These are phyloP conservation scores for Meloidogyne hapla DNA, from an alignment of 1,140 invertebrate species.

Conservation along the genomic window DNA sequence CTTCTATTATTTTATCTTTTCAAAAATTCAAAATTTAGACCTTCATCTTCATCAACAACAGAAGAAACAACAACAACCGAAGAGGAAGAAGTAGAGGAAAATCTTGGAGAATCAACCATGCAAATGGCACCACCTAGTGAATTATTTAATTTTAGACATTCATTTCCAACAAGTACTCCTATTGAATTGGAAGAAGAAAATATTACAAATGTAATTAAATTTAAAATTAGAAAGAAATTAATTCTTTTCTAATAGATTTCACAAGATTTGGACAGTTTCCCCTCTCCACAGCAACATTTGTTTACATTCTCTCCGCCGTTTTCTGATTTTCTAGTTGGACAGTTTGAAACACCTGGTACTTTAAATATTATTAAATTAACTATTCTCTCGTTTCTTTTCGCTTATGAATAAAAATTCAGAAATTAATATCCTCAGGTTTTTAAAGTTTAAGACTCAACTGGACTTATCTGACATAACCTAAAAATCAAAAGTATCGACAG, in stretches of 20 bases:
- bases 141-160: constrained; percentile 23
- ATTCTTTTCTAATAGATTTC: neutral
- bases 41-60: constrained; percentile 2
- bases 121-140: constrained; percentile 22
- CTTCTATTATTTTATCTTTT: no score
- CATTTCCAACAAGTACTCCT: constrained; percentile 9
- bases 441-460: no score
- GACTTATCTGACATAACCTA: no score
- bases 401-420: no score
- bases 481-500: no score
- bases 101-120: neutral
- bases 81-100: neutral
- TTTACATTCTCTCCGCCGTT: constrained; percentile 16
- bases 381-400: no score
- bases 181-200: neutral
- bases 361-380: no score
- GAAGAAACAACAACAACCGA: neutral
- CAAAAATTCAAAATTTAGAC: neutral
- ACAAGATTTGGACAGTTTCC: constrained; percentile 5
- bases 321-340: constrained; percentile 30
- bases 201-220: neutral
- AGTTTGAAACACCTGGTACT: constrained; percentile 22
- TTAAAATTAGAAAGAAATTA: neutral
- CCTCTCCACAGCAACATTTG: constrained; percentile 15
- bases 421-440: no score